Conservation (phyloP, 2,113 vertebrate genomes). For the Tachuris rubrigastra region DNA sequence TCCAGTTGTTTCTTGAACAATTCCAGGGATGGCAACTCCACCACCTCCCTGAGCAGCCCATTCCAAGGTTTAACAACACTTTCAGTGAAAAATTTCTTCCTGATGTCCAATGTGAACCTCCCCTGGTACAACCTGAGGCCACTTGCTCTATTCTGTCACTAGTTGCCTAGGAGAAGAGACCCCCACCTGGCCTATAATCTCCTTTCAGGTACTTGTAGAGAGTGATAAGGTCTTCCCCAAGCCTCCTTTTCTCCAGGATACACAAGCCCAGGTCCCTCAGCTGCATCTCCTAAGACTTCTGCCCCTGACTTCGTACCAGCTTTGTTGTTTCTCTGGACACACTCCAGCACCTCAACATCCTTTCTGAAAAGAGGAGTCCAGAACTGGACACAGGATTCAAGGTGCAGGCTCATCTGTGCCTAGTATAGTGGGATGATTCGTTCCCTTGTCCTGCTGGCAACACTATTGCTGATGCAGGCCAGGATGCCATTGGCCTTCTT, state of each 20-base stretch:
- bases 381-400: fast-evolving
- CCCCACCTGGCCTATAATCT: not conserved
- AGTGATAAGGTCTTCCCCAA: fast-evolving
- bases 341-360: not conserved
- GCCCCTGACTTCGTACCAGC: not conserved
- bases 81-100: not conserved
- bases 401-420: fast-evolving
- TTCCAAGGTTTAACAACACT: not conserved
- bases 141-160: not conserved
- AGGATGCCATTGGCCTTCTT: not conserved
- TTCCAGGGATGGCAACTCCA: not conserved
- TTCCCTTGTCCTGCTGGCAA: not conserved
- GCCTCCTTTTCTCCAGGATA: not conserved
- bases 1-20: not conserved
- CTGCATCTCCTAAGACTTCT: not conserved
- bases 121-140: not conserved
- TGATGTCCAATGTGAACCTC: not conserved
- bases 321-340: not conserved
- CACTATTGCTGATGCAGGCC: not conserved
- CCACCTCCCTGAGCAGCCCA: not conserved
- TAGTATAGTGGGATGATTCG: fast-evolving
- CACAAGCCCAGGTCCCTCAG: not conserved
- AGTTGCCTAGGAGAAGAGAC: fast-evolving
- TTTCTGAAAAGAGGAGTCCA: not conserved
- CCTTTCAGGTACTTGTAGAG: too few species aligned